Conservation (phyloP, 2,888 invertebrate genomes). For the Ochropacha duplaris region DNA sequence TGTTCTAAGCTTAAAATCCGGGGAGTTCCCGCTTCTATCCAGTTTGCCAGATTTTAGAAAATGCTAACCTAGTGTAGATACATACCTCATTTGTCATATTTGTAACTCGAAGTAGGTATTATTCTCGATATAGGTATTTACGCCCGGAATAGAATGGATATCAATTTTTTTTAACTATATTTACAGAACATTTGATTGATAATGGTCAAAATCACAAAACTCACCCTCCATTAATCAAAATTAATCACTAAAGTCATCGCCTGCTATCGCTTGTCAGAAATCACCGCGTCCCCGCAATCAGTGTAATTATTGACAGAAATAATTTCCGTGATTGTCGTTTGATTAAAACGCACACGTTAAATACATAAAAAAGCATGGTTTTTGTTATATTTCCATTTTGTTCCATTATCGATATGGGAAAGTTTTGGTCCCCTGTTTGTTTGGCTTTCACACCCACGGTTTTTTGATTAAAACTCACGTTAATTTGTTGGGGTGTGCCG, state of each 20-base stretch:
- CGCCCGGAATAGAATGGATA: too few species aligned
- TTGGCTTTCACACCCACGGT: conserved; percentile 78
- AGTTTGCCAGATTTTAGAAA: too few species aligned
- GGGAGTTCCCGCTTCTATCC: too few species aligned
- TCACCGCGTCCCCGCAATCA: conserved; percentile 51
- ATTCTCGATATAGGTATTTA: too few species aligned
- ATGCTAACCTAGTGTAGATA: too few species aligned
- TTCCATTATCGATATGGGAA: conserved; percentile 81
- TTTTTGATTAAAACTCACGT: conserved; percentile 77
- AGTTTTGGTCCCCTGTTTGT: conserved; percentile 67
- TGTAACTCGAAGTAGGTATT: too few species aligned
- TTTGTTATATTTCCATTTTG: conserved; percentile 62
- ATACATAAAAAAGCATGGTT: conserved; percentile 56
- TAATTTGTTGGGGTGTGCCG: conserved; percentile 68
- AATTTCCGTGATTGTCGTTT: conserved; percentile 64
- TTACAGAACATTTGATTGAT: not conserved
- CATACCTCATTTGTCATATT: too few species aligned
- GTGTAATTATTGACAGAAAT: conserved; percentile 66
- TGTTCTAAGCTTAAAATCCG: too few species aligned
- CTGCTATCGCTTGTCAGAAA: conserved; percentile 46
- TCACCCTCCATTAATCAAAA: conserved; percentile 44
- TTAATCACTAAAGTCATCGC: conserved; percentile 58
- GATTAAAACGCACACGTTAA: conserved; percentile 62
- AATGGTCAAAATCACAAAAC: conserved; percentile 17
- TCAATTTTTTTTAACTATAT: too few species aligned